Base-by-base conservation (phyloP, 1,140 invertebrate species). In the Meteorus sp. region DNA sequence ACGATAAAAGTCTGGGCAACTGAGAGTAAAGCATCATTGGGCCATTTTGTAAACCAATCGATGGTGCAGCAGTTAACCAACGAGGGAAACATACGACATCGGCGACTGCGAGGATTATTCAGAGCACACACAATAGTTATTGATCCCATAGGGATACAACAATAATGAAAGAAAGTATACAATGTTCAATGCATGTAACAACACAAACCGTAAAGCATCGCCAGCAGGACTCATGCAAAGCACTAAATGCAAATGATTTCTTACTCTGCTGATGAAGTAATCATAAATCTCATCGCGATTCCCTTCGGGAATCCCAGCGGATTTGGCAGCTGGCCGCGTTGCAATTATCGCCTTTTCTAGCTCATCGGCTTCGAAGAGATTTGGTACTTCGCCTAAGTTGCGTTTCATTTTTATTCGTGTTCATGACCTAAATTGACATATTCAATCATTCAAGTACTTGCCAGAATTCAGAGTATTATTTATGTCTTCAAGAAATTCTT, bases 401-500 rank as follows among this genome's bases (percentile, higher is more conserved):
- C 8, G 23, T 22, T 11, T 7, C 3, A 33, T 48, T 51, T 17
- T 43, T 59, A 23, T 23, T 53, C 62, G n/a, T 39, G 9, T 9
- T 48, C 27, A 23, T 13, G 13, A 35, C 6, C 11, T 27, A 22
- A 50, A 29, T 13, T 33, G 17, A 37, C n/a, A n/a, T n/a, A n/a
- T n/a, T n/a, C n/a, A 13, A 27, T 44, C 11, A 37, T 43, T 43
- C 17, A 15, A 17, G 20, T 35, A 8, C 15, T 37, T 75, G 84
- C 90, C 90, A 4, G 92, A 89, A 73, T 94, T 95, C 1, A 96
- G 80, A 74, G 94, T 90, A 70, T 95, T 94, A 70, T 94, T 95
- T 19, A 95, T 90, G 70, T 95, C 92, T 75, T 95, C 94, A 0
- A 98, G 79, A 76, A 97, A 97, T 70, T 92, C 90, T 78, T 98